phyloP scores from a whole-genome alignment of 2,797 vertebrate genomes.

The Coluber constrictor region DNA sequence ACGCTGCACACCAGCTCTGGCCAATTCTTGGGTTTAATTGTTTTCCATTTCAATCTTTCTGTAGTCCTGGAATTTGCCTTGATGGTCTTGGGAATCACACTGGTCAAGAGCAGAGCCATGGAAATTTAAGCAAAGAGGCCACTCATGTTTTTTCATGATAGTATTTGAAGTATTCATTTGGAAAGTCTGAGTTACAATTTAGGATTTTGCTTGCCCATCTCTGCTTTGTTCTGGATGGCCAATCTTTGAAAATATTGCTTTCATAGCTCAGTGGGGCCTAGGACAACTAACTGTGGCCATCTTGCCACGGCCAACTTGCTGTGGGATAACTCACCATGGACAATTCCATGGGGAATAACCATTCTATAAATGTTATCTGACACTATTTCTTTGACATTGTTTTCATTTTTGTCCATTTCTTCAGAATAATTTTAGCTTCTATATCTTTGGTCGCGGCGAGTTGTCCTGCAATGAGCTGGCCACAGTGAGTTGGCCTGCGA shows the following conservation, averaged over 20 bases:
- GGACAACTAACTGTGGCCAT: too few species aligned
- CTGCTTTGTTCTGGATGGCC: neutral
- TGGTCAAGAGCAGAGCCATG: neutral
- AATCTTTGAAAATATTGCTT: neutral
- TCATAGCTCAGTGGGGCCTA: neutral
- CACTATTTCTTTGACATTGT: too few species aligned
- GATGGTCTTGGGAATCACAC: neutral
- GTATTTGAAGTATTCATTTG: neutral
- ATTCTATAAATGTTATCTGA: too few species aligned
- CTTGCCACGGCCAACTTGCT: too few species aligned
- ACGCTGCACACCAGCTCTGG: neutral
- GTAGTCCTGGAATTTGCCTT: neutral
- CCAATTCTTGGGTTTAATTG: neutral
- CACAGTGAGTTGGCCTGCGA: too few species aligned
- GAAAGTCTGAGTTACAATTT: neutral
- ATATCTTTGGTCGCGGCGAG: too few species aligned
- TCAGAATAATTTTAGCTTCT: too few species aligned
- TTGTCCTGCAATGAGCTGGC: too few species aligned
- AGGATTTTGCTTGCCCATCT: neutral
- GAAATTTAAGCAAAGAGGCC: neutral
- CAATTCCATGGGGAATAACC: too few species aligned
- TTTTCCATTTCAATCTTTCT: neutral
- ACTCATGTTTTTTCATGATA: neutral
- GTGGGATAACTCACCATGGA: too few species aligned
- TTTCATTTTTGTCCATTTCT: too few species aligned